Evolutionary conservation across 2,113 vertebrate genomes (phyloP), one percentile per base, ranked within the genome.

Genomic region (Caranx melampygus): DNA sequence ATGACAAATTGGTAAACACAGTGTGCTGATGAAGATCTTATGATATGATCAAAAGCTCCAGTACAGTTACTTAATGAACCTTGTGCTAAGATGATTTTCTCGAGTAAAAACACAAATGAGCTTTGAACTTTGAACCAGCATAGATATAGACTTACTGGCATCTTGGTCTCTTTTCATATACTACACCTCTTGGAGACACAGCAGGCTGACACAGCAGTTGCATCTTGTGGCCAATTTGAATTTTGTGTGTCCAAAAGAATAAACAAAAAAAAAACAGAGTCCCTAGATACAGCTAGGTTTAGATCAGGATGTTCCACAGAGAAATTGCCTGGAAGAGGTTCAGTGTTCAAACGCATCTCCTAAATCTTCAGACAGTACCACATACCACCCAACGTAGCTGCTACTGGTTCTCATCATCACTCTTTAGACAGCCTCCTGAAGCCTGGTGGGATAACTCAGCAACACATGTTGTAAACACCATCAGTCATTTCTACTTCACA

Each of bases 341-440:
- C 62, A 81, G 26, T 62, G 2, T 82, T 33, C 35, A 44, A 74
- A 21, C 4, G 11, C 66, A 60, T 77, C 57, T 67, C 33, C 1
- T 49, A 5, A 40, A 61, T 71, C 35, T 71, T 9, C 49, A 20
- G 60, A 15, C 26, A 13, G 15, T 51, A 61, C 35, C 68, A 66
- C 69, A 61, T 55, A 52, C 34, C 54, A 71, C 59, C 68, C 51
- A 69, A 7, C 14, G 4, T 10, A 44, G 54, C 69, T 57, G 63
- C 73, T 71, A 72, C 79, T 89, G 81, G 63, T 81, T 88, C 57
- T 63, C 67, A 84, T 89, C 81, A 80, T 71, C 44, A 55, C 35
- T 85, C 74, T 42, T 74, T 65, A n/a, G 65, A 85, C 45, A 26
- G 8, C n/a, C 12, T 72, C 16, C 70, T 35, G 20, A 76, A 71